These are phyloP conservation scores for Syngnathus typhle DNA, from an alignment of 2,113 vertebrate species.

Conservation along the genomic window DNA sequence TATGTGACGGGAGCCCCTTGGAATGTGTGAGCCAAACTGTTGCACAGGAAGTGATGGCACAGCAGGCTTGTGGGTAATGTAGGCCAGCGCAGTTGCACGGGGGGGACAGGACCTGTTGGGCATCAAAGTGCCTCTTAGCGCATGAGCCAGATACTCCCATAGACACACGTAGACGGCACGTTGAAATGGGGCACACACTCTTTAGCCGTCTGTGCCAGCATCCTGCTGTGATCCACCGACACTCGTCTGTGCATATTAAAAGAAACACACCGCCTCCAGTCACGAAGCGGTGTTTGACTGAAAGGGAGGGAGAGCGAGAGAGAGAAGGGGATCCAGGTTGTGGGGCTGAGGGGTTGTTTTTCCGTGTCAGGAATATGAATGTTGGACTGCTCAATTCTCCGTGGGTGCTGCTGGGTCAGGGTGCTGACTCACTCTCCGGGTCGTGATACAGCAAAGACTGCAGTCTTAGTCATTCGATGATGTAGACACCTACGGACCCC, in stretches of 20 bases:
- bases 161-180: slow-evolving; percentile 2
- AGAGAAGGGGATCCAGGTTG: slow-evolving; percentile 19
- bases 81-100: slow-evolving; percentile 36
- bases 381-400: slow-evolving; percentile 52
- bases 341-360: slow-evolving; percentile 17
- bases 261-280: slow-evolving; percentile 58
- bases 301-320: slow-evolving; percentile 32
- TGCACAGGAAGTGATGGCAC: slow-evolving; percentile 59
- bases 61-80: slow-evolving; percentile 54
- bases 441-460: slow-evolving; percentile 62
- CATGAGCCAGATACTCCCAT: slow-evolving; percentile 25
- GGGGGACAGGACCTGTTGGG: slow-evolving; percentile 24
- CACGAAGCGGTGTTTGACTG: slow-evolving; percentile 55
- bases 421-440: slow-evolving; percentile 64
- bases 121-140: slow-evolving; percentile 13
- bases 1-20: slow-evolving; percentile 47
- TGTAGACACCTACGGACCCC: slow-evolving; percentile 19
- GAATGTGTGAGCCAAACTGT: slow-evolving; percentile 60
- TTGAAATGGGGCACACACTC: slow-evolving; percentile 2
- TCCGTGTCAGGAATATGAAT: slow-evolving; percentile 62
- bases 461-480: slow-evolving; percentile 54
- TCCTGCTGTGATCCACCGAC: slow-evolving; percentile 49
- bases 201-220: slow-evolving; percentile 23
- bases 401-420: slow-evolving; percentile 36
- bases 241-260: slow-evolving; percentile 59